Percentiles rank a stretch among this genome's conserved stretches.
These are phyloP conservation scores for Coreoperca whiteheadi DNA, from an alignment of 2,113 vertebrate genomes.

Conservation along the genomic window DNA sequence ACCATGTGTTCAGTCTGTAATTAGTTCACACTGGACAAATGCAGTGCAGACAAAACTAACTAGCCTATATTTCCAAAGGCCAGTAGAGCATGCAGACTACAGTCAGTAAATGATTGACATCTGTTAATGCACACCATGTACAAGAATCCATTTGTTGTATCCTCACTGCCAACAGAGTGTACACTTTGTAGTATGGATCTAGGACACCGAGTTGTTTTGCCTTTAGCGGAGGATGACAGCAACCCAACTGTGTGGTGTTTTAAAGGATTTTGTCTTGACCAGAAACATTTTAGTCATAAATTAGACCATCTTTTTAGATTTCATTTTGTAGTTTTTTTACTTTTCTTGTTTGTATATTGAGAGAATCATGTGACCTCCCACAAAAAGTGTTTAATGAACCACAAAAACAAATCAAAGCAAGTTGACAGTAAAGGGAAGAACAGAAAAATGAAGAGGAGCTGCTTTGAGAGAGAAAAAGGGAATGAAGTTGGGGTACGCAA, in stretches of 20 bases:
- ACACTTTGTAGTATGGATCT: not conserved
- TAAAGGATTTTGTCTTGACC: not conserved
- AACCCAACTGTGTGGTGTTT: not conserved
- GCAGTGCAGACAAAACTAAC: not conserved
- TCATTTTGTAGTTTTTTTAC: not conserved
- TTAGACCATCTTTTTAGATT: not conserved
- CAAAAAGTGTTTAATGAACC: not conserved
- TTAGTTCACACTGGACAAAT: not conserved
- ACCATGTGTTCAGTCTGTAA: not conserved
- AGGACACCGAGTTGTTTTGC: no score
- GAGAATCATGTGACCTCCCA: not conserved
- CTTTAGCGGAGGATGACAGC: not conserved
- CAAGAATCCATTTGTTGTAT: not conserved
- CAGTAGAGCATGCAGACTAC: not conserved
- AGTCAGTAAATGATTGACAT: not conserved
- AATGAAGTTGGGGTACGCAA: no score
- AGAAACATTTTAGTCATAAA: no score
- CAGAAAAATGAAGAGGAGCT: not conserved
- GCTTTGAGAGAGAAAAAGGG: not conserved
- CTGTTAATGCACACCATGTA: not conserved
- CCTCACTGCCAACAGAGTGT: not conserved
- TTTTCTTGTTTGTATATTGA: not conserved
- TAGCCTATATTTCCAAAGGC: no score
- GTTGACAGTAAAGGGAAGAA: not conserved
- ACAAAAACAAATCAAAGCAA: conserved; percentile 1